phyloP scores from a whole-genome alignment of 2,113 vertebrate genomes.

The Tapirus terrestris region DNA sequence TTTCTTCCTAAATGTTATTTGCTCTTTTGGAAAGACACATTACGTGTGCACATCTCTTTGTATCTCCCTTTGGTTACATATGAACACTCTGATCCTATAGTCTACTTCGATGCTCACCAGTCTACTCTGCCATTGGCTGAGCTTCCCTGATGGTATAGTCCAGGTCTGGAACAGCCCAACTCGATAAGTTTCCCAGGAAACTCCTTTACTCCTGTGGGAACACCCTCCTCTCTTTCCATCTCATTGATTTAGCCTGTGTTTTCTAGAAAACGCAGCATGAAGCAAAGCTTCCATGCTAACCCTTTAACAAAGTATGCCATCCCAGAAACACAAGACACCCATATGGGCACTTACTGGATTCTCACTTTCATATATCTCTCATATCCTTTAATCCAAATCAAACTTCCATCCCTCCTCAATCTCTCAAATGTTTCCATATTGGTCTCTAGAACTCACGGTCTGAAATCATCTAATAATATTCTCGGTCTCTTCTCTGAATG shows the following conservation, averaged over 20 bases:
- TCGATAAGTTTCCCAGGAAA: neutral
- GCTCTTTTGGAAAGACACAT: neutral
- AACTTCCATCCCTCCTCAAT: neutral
- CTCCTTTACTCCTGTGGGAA: neutral
- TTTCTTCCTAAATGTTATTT: neutral
- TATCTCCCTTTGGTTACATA: neutral
- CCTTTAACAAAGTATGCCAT: neutral
- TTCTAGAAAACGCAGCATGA: neutral
- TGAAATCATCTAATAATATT: neutral
- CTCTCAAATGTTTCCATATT: neutral
- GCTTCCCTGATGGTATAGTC: neutral
- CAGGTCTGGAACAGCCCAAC: neutral
- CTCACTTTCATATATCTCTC: neutral
- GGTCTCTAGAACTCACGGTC: neutral
- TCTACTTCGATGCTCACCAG: neutral
- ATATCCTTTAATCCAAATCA: neutral
- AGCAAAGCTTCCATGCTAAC: neutral
- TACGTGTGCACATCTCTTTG: neutral
- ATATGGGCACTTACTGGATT: neutral
- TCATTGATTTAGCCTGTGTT: neutral
- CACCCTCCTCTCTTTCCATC: neutral
- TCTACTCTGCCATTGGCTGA: neutral
- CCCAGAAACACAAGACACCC: neutral
- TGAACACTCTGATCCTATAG: neutral
- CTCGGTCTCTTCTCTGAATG: neutral